Evolutionary conservation across 2,888 invertebrate species (phyloP).

Genomic region (Morpho achilles): DNA sequence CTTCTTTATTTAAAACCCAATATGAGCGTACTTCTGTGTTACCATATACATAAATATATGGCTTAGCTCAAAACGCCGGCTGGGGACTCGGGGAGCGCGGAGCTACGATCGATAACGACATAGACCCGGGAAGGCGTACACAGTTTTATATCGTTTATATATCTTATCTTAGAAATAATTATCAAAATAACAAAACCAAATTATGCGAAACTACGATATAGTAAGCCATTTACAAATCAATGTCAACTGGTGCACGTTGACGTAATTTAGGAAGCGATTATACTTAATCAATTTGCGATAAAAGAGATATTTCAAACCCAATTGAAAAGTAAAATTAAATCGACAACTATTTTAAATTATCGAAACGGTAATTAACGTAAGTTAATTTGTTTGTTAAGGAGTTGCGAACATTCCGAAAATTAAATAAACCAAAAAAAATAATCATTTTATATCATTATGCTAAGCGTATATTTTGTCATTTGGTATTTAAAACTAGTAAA

Average conservation of each 20-base stretch:
- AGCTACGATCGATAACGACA: slow-evolving; percentile 73
- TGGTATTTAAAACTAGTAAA: no score
- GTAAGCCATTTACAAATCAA: not conserved
- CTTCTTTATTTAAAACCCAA: slow-evolving; percentile 22
- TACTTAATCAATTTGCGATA: slow-evolving; percentile 24
- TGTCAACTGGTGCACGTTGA: slow-evolving; percentile 11
- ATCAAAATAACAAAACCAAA: not conserved
- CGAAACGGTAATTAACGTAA: no score
- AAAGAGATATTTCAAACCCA: slow-evolving; percentile 20
- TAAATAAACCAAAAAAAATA: no score
- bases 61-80: slow-evolving; percentile 45
- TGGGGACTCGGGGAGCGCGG: slow-evolving; percentile 42
- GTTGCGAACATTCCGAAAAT: not conserved
- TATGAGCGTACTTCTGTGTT: slow-evolving; percentile 45
- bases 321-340: not conserved
- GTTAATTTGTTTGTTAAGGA: no score
- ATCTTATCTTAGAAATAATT: slow-evolving; percentile 12
- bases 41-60: slow-evolving; percentile 31
- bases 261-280: slow-evolving; percentile 19
- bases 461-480: no score
- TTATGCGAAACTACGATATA: not conserved
- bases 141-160: slow-evolving; percentile 23
- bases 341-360: no score
- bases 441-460: no score
- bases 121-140: slow-evolving; percentile 46